Base-by-base conservation (phyloP, 2,797 vertebrate genomes). In the Xerus rutilus region DNA sequence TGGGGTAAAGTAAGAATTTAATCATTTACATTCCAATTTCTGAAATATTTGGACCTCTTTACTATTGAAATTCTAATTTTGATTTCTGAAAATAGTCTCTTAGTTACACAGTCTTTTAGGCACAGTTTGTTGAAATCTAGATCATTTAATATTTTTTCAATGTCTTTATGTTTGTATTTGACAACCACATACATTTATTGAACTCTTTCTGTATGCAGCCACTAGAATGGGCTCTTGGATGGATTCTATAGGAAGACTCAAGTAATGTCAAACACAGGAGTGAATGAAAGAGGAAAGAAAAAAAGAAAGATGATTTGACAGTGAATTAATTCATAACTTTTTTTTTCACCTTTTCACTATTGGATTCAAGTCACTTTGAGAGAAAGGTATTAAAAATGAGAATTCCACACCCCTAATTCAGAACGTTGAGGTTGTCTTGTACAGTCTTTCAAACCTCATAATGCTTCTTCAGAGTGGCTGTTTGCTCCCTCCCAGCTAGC, bases 21-120 rank as follows among this genome's bases (percentile, higher is more conserved):
- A 82, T 65, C 45, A 70, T 9, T 77, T 92, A 32, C 76, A n/a
- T 49, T 59, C 13, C 87, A 49, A 32, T 43, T 91, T 96, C 83
- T 95, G 9, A 97, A 90, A 85, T 70, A 62, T n/a, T 18, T 84
- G 49, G 1, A 25, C 87, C 70, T 0, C 30, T 77, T 93, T 20
- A 59, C 3, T 76, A 18, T 18, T 72, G 17, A 39, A 72, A 86
- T 64, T 32, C 11, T 82, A 23, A 62, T 65, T 93, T 73, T 86
- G 30, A 52, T 30, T 85, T 86, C 69, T 4, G 18, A 57, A 95
- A 74, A 65, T 74, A 76, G 32, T 76, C 8, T 89, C 23, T 69
- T 49, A 69, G 28, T 23, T 76, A n/a, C 28, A 35, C 1, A 39
- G 3, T 64, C 6, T n/a, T 13, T 76, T 54, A 59, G 67, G 12